Evolutionary conservation across 2,797 vertebrate species (phyloP).

Genomic region (Galago senegalensis): DNA sequence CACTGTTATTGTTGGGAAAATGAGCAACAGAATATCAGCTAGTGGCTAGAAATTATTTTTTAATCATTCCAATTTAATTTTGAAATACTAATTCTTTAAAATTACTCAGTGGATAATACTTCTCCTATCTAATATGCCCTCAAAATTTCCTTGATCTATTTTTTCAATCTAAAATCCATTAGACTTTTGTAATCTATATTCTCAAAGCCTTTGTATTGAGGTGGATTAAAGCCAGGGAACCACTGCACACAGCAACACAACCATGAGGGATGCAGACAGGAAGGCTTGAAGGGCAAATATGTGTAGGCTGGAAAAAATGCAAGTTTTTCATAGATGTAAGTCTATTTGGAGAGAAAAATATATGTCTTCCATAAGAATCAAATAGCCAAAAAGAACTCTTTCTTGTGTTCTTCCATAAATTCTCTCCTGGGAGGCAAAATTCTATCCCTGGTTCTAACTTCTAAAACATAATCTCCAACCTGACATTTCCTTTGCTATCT

Average conservation of each 20-base stretch:
- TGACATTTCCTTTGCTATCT: constrained; percentile 45
- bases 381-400: background rate
- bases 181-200: background rate
- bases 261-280: background rate
- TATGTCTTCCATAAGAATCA: constrained; percentile 29
- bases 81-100: constrained; percentile 50
- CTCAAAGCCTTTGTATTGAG: background rate
- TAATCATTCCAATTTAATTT: background rate
- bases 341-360: constrained; percentile 34
- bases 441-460: background rate
- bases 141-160: background rate
- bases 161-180: constrained; percentile 8
- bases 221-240: background rate
- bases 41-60: background rate
- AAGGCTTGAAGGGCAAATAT: background rate
- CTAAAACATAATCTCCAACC: constrained; percentile 53
- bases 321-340: background rate
- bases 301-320: background rate
- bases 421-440: constrained; percentile 21
- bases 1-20: constrained; percentile 16
- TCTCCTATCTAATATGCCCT: background rate
- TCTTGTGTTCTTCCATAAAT: constrained; percentile 1
- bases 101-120: constrained; percentile 16
- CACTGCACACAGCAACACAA: background rate
- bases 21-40: background rate